Evolutionary conservation across 2,113 vertebrate genomes (phyloP).

Genomic region (Dicrurus megarhynchus): DNA sequence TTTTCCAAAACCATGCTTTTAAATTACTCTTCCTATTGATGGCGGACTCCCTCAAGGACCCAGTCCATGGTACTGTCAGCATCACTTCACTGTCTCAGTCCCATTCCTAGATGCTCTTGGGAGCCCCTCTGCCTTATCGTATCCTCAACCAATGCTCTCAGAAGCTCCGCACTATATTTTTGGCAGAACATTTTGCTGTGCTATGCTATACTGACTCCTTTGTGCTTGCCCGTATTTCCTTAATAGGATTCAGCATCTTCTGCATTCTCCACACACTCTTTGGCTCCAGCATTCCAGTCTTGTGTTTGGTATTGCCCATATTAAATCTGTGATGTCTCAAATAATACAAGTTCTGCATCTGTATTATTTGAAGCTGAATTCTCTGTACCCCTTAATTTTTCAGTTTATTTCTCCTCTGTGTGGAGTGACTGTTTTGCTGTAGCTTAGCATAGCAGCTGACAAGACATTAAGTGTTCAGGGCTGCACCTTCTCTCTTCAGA

Average conservation of each 20-base stretch:
- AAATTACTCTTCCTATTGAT: background rate
- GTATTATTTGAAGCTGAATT: background rate
- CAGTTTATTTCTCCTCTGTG: background rate
- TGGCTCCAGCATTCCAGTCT: background rate
- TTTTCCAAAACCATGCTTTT: constrained; percentile 28
- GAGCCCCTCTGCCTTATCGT: background rate
- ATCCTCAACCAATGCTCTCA: background rate
- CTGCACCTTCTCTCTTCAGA: background rate
- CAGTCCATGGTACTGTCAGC: background rate
- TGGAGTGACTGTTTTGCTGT: background rate
- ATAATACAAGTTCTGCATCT: background rate
- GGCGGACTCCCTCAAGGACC: background rate
- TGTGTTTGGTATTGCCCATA: background rate
- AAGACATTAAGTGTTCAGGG: background rate
- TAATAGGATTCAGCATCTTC: background rate
- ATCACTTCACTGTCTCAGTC: background rate
- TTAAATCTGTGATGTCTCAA: background rate
- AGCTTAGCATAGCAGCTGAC: background rate
- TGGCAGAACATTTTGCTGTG: background rate
- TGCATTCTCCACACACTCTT: background rate
- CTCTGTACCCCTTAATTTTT: background rate
- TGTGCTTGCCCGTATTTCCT: background rate
- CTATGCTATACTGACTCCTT: background rate
- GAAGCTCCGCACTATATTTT: background rate
- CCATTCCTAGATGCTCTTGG: background rate